Conservation (phyloP, 2,888 invertebrate species). For the Sinopyrophorus schimmeli region DNA sequence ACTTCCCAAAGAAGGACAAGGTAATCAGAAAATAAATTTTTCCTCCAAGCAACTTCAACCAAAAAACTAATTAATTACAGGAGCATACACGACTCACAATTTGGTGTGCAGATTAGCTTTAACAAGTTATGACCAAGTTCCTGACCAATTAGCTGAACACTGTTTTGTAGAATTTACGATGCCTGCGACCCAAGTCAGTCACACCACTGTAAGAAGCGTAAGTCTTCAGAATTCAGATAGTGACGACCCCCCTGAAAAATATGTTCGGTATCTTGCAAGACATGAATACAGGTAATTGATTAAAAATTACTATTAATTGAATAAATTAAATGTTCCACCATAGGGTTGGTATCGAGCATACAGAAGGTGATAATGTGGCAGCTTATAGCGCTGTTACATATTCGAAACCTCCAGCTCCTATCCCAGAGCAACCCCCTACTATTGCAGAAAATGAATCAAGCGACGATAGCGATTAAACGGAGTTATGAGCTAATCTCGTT, state of each 20-base stretch:
- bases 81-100: constrained; percentile 97
- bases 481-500: background rate
- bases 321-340: constrained; percentile 25
- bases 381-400: constrained; percentile 70
- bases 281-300: constrained; percentile 86
- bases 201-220: constrained; percentile 94
- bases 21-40: constrained; percentile 57
- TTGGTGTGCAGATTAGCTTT: constrained; percentile 93
- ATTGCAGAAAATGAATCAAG: constrained; percentile 53
- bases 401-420: constrained; percentile 51
- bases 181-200: constrained; percentile 95
- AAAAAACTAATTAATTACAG: constrained; percentile 55
- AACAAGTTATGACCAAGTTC: constrained; percentile 96
- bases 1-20: constrained; percentile 98
- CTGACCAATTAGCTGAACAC: constrained; percentile 86
- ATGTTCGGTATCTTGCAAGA: constrained; percentile 92
- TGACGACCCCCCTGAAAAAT: constrained; percentile 95
- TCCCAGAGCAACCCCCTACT: constrained; percentile 47
- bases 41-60: too few species aligned
- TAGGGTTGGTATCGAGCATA: constrained; percentile 89
- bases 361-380: constrained; percentile 71
- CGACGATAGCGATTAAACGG: constrained; percentile 56
- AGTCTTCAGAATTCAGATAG: constrained; percentile 84
- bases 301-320: background rate
- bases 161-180: constrained; percentile 97